Conservation (phyloP, 2,888 invertebrate species). For the Diaphora mendica region DNA sequence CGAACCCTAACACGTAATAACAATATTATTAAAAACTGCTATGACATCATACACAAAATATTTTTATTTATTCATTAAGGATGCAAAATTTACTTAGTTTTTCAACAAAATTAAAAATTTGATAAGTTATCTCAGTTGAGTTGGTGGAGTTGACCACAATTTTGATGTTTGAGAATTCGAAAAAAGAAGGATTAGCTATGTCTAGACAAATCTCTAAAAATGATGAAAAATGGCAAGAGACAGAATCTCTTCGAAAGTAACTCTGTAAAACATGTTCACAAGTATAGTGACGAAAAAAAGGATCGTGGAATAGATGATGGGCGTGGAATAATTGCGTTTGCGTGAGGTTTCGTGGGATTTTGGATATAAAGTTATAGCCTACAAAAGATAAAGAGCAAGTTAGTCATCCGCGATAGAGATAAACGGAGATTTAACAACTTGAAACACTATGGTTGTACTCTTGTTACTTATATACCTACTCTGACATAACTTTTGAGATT, state of each 20-base stretch:
- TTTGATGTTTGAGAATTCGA: neutral
- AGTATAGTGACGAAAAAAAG: neutral
- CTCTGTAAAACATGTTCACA: neutral
- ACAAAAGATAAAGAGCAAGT: neutral
- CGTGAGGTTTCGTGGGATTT: neutral
- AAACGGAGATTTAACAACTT: neutral
- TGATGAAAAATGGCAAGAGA: neutral
- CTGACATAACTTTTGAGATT: neutral
- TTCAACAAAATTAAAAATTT: neutral
- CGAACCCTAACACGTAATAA: too few relatives aligned
- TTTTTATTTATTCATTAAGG: neutral
- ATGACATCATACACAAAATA: neutral
- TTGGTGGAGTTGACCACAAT: neutral
- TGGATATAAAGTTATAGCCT: neutral
- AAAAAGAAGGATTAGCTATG: neutral
- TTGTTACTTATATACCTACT: neutral
- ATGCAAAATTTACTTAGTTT: neutral
- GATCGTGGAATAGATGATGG: neutral
- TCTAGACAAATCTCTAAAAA: neutral
- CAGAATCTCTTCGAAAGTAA: neutral
- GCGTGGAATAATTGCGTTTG: neutral
- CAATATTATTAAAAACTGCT: too few relatives aligned
- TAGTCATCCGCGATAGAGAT: neutral
- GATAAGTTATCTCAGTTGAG: neutral
- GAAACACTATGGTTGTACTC: neutral